A percentile compares a stretch with the other conserved stretches of the same genome.
Conservation (phyloP, 1,140 invertebrate genomes). For the Catajapyx aquilonaris region DNA sequence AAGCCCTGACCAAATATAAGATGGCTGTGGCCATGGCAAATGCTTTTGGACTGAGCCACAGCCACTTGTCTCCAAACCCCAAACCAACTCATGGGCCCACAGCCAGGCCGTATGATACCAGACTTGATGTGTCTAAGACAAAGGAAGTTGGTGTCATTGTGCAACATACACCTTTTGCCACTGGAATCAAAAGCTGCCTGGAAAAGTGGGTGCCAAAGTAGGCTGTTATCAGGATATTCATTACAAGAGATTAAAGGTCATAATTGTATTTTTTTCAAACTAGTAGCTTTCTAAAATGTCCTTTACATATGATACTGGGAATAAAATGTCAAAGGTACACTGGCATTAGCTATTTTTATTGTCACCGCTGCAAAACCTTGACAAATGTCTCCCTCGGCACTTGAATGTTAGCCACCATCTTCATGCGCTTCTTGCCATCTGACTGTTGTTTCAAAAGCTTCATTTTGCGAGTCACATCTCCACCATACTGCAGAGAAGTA, state of each 20-base stretch:
- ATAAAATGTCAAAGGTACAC: too few species aligned
- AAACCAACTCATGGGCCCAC: conserved; percentile 16
- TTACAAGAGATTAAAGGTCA: too few species aligned
- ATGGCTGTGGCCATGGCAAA: conserved; percentile 28
- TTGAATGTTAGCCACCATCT: conserved; percentile 70
- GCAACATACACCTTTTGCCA: conserved; percentile 22
- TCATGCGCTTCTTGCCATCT: conserved; percentile 84
- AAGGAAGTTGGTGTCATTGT: conserved; percentile 20
- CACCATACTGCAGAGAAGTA: conserved; percentile 56
- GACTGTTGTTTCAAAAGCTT: conserved; percentile 76
- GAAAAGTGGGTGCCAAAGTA: conserved; percentile 8
- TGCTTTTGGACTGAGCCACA: conserved; percentile 19
- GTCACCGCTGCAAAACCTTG: too few species aligned
- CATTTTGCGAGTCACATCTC: conserved; percentile 70
- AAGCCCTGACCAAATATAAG: conserved; percentile 31
- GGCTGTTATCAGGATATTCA: too few species aligned
- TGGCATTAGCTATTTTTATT: too few species aligned
- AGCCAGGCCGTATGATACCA: conserved; percentile 24
- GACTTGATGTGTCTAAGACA: conserved; percentile 21
- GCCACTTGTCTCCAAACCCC: conserved; percentile 20
- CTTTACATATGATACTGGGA: too few species aligned
- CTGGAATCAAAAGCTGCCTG: conserved; percentile 19
- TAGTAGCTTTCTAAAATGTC: too few species aligned
- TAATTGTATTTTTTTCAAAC: too few species aligned
- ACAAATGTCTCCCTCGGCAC: conserved; percentile 87